A percentile compares a stretch with the other conserved stretches of the same genome.
These are phyloP conservation scores for Limnothrissa miodon DNA, from an alignment of 2,113 vertebrate genomes.

Conservation along the genomic window DNA sequence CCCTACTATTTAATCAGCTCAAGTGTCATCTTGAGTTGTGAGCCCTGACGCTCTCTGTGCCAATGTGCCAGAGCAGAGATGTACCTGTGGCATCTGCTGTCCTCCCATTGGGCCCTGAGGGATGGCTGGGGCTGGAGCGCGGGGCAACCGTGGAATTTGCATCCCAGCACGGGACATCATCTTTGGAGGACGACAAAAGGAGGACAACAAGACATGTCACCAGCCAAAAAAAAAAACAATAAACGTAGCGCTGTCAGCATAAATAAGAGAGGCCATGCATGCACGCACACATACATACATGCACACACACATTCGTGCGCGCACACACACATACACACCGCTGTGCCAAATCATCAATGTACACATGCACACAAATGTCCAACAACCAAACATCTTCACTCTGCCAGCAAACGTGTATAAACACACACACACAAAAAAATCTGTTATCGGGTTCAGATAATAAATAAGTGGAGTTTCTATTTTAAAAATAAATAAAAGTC, in stretches of 20 bases:
- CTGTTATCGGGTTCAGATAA: no score
- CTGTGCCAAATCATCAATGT: no score
- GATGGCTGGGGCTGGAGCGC: slow-evolving; percentile 73
- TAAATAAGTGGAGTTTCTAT: not conserved
- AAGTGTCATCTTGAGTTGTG: slow-evolving; percentile 31
- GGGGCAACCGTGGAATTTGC: slow-evolving; percentile 83
- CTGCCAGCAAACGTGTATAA: no score
- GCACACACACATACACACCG: slow-evolving; percentile 5
- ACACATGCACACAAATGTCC: no score
- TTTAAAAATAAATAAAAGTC: not conserved
- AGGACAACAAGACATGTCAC: slow-evolving; percentile 86
- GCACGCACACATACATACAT: slow-evolving; percentile 32
- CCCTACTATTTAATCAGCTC: not conserved
- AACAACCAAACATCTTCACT: no score
- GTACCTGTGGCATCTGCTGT: slow-evolving; percentile 88
- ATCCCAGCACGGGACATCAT: slow-evolving; percentile 85
- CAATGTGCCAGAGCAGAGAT: slow-evolving; percentile 55
- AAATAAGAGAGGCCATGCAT: slow-evolving; percentile 55
- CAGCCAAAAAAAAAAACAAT: slow-evolving; percentile 77
- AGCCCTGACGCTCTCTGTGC: slow-evolving; percentile 20
- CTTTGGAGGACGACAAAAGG: slow-evolving; percentile 79
- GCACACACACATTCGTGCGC: slow-evolving; percentile 13
- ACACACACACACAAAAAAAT: not conserved
- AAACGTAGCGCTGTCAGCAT: slow-evolving; percentile 65
- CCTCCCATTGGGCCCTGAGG: slow-evolving; percentile 78